These are phyloP conservation scores for Lithophane leautieri DNA, from an alignment of 2,888 invertebrate genomes.

Conservation along the genomic window DNA sequence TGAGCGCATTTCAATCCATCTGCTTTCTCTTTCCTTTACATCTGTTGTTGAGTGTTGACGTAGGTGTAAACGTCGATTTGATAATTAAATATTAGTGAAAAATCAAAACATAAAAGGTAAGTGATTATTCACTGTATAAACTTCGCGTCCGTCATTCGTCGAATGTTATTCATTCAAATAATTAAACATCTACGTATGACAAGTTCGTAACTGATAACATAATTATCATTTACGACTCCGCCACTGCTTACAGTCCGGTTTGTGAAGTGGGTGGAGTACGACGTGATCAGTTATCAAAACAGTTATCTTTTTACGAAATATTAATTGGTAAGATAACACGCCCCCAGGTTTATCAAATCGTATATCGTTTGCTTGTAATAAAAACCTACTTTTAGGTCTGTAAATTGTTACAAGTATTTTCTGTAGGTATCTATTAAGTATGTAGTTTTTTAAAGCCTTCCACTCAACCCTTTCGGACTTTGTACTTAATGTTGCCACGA, in stretches of 20 bases:
- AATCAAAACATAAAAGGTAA: constrained; percentile 16
- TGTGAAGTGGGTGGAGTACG: constrained; percentile 61
- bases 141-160: background rate
- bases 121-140: background rate
- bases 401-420: background rate
- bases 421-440: background rate
- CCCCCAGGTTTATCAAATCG: constrained; percentile 4
- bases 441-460: constrained; percentile 25
- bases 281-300: constrained; percentile 42
- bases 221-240: constrained; percentile 26
- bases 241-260: constrained; percentile 55
- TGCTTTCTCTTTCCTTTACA: constrained; percentile 33
- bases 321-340: constrained; percentile 64
- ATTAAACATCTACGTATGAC: constrained; percentile 11
- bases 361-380: background rate
- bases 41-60: constrained; percentile 16
- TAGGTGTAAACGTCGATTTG: background rate
- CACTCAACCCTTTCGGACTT: constrained; percentile 68
- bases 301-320: constrained; percentile 38
- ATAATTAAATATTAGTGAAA: background rate
- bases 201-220: constrained; percentile 22
- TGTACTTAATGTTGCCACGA: constrained; percentile 64
- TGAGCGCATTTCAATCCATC: background rate
- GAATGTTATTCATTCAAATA: constrained; percentile 28
- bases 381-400: constrained; percentile 7